A percentile compares a stretch with the other conserved stretches of the same genome.
Evolutionary conservation across 92 coral and sea anemone species (phyloP).

Genomic region (Zoanthus solanderi): DNA sequence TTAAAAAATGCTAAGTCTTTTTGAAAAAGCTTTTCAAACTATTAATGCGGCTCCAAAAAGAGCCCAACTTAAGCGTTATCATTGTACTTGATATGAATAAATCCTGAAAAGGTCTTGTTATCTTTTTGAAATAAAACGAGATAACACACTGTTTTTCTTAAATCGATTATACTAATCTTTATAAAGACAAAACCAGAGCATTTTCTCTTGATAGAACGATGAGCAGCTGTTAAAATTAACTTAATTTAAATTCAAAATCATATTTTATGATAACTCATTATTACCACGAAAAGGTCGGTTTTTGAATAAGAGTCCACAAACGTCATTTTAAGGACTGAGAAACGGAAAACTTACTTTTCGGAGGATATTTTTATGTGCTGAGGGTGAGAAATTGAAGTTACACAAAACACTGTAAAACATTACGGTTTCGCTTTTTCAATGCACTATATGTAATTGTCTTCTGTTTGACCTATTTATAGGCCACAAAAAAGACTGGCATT

Average conservation of each 20-base stretch:
- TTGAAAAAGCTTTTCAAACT: conserved; percentile 1
- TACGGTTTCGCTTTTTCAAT: conserved; percentile 16
- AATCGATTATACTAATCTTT: conserved; percentile 30
- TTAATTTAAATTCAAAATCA: neutral
- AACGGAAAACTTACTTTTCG: neutral
- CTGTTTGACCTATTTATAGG: conserved; percentile 11
- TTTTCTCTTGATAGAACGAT: conserved; percentile 32
- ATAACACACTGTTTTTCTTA: conserved; percentile 14
- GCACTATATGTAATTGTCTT: neutral
- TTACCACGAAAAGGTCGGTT: neutral
- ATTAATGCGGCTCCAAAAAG: conserved; percentile 1
- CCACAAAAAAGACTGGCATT: conserved; percentile 19
- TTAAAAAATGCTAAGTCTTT: neutral
- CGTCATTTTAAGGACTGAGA: neutral
- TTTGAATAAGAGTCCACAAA: neutral
- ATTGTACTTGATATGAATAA: conserved; percentile 14
- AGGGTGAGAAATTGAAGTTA: neutral
- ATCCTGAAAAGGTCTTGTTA: neutral
- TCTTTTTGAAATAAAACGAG: conserved; percentile 21
- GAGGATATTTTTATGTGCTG: neutral
- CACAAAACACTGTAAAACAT: neutral
- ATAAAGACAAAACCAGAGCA: neutral
- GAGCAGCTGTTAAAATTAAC: conserved; percentile 5
- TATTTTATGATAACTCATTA: conserved; percentile 1
- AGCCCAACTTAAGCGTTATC: conserved; percentile 2